phyloP scores from a whole-genome alignment of 1,140 invertebrate species.

The Euura saliciscinereae region DNA sequence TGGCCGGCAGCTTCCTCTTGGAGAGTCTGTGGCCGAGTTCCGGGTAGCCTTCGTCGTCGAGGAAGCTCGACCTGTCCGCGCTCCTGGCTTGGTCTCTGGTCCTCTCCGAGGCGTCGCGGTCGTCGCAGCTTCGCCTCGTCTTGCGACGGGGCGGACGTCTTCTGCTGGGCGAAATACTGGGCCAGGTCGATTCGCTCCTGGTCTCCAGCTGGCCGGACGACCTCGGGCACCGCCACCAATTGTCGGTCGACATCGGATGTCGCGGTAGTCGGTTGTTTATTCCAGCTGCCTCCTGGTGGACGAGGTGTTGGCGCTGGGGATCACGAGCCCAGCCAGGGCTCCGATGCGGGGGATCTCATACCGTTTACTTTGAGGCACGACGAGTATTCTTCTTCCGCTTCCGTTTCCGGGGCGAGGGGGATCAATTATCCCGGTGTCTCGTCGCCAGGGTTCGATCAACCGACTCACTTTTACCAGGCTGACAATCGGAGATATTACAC shows the following conservation, averaged over 20 bases:
- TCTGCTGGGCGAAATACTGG: not conserved
- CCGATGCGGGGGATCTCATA: no score
- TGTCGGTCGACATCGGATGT: not conserved
- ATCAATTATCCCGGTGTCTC: no score
- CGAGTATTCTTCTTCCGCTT: no score
- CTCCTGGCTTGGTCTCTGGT: not conserved
- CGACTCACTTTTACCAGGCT: no score
- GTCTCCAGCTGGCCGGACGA: not conserved
- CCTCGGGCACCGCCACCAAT: not conserved
- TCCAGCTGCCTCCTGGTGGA: not conserved
- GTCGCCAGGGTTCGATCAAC: no score
- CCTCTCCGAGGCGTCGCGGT: no score
- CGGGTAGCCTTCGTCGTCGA: not conserved
- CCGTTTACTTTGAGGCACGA: no score
- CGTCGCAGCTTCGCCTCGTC: no score
- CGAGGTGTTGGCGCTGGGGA: not conserved
- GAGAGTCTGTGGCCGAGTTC: not conserved
- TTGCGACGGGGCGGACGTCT: no score
- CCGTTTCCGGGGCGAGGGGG: no score
- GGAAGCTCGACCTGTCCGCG: not conserved
- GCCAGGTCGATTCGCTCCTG: not conserved
- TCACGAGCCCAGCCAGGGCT: not conserved
- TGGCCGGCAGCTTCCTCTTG: not conserved
- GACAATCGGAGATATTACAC: no score
- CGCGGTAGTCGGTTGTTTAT: not conserved